Evolutionary conservation across 2,888 invertebrate species (phyloP).

Genomic region (Philaethria dido): DNA sequence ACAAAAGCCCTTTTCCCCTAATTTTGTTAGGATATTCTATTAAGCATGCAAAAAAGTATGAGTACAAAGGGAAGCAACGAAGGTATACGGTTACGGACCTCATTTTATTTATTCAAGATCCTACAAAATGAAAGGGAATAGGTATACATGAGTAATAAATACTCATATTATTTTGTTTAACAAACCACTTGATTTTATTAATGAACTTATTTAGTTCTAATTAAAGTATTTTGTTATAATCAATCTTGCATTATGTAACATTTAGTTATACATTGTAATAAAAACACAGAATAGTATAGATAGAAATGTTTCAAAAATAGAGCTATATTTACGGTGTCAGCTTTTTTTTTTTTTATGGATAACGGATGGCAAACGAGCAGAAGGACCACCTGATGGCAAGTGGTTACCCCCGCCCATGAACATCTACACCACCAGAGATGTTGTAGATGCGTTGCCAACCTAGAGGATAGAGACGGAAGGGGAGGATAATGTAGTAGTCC

Average conservation of each 20-base stretch:
- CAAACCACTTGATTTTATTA: neutral
- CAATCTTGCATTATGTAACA: too few relatives aligned
- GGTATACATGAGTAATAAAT: neutral
- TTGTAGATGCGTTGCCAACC: too few relatives aligned
- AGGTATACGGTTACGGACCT: slow-evolving; percentile 12
- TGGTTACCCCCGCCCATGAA: too few relatives aligned
- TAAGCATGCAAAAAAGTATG: slow-evolving; percentile 26
- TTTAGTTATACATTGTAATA: too few relatives aligned
- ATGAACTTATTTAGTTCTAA: neutral
- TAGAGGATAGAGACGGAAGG: too few relatives aligned
- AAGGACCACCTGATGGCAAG: too few relatives aligned
- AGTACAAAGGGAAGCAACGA: slow-evolving; percentile 16
- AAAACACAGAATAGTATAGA: neutral
- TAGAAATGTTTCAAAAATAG: neutral
- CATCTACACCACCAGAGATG: too few relatives aligned
- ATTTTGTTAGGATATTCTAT: slow-evolving; percentile 27
- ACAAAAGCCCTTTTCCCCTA: slow-evolving; percentile 1
- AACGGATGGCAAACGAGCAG: too few relatives aligned
- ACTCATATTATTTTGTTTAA: slow-evolving; percentile 5
- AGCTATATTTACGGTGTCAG: neutral
- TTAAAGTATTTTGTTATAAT: neutral
- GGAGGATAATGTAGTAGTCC: too few relatives aligned
- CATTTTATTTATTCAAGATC: slow-evolving; percentile 24
- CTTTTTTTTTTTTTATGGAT: too few relatives aligned
- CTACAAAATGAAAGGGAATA: slow-evolving; percentile 12